Evolutionary conservation across 2,113 vertebrate species (phyloP).

Genomic region (Egretta garzetta): DNA sequence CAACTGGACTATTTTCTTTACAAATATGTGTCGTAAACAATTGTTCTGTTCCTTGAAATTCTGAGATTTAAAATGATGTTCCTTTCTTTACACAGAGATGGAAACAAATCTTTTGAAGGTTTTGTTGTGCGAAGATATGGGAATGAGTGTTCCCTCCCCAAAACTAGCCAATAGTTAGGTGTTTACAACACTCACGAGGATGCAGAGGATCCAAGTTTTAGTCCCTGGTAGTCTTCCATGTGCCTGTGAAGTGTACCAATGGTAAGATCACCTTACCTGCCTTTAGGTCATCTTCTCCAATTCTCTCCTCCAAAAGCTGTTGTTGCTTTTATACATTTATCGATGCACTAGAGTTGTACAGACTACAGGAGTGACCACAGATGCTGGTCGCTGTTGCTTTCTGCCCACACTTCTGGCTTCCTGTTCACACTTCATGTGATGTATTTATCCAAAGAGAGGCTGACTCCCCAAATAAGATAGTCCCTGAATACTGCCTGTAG

Average conservation of each 20-base stretch:
- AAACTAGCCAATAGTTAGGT: conserved; percentile 17
- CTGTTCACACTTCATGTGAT: not conserved
- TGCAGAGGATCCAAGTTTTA: conserved; percentile 1
- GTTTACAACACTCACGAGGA: not conserved
- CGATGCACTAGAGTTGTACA: not conserved
- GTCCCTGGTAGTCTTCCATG: not conserved
- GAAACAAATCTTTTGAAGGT: conserved; percentile 33
- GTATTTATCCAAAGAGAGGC: not conserved
- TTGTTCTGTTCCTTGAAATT: conserved; percentile 55
- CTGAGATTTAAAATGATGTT: conserved; percentile 25
- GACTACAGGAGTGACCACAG: not conserved
- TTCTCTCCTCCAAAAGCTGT: not conserved
- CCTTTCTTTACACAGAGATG: conserved; percentile 23
- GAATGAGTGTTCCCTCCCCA: conserved; percentile 35
- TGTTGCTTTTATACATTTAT: not conserved
- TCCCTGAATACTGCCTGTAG: not conserved
- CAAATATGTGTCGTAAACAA: conserved; percentile 65
- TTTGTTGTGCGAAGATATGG: not conserved
- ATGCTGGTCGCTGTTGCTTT: not conserved
- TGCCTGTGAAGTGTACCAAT: not conserved
- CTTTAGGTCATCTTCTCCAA: not conserved
- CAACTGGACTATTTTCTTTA: conserved; percentile 64
- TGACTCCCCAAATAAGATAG: not conserved
- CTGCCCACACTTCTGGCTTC: not conserved
- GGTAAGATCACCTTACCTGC: not conserved